Conservation (phyloP, 2,888 invertebrate species). For the Agonopterix arenella region DNA sequence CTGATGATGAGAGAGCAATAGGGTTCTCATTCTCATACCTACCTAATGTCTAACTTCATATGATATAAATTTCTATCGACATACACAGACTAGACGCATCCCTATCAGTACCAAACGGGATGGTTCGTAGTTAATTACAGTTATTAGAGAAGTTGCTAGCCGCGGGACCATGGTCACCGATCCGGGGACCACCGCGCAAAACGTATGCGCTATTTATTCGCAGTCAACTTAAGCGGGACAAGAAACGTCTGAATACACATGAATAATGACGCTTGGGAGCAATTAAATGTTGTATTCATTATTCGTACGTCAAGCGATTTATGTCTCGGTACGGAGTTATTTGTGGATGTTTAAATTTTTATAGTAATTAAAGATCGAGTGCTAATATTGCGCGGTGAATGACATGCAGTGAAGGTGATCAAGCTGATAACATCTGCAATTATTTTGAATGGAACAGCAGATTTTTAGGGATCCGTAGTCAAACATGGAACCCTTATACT, state of each 20-base stretch:
- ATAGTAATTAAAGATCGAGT: not conserved
- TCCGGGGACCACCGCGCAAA: constrained; percentile 39
- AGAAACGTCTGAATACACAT: constrained; percentile 22
- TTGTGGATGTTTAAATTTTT: no score
- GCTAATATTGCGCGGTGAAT: not conserved
- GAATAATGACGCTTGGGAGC: constrained; percentile 28
- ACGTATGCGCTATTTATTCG: constrained; percentile 30
- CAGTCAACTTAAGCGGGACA: constrained; percentile 8
- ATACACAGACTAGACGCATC: not conserved
- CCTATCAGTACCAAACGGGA: constrained; percentile 32
- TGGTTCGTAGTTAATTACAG: constrained; percentile 58
- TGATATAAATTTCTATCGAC: not conserved
- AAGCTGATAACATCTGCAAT: not conserved
- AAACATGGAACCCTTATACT: no score
- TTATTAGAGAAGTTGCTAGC: constrained; percentile 54
- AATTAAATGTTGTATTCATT: constrained; percentile 23
- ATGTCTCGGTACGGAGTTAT: no score
- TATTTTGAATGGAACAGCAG: no score
- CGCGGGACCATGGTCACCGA: constrained; percentile 46
- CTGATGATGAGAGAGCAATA: no score
- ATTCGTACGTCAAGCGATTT: no score
- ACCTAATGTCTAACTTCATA: no score
- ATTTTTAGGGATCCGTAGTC: no score
- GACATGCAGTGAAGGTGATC: not conserved
- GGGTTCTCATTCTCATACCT: no score